Base-by-base conservation (phyloP, 1,140 invertebrate genomes). In the Mylabris phalerata region DNA sequence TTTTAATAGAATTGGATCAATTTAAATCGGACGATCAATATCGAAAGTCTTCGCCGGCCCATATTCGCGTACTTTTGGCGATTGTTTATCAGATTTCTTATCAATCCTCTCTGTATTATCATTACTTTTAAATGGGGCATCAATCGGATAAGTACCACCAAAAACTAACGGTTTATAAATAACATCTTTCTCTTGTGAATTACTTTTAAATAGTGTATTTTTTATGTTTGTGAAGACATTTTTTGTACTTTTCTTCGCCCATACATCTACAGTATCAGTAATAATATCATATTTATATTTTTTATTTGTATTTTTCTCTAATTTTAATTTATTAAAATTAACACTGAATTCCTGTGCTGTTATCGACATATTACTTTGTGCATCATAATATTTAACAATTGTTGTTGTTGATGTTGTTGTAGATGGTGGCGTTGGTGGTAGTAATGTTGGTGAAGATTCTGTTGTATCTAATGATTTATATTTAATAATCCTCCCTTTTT, bases 61-160 rank as follows among this genome's bases (percentile, higher is more conserved):
- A 60, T 76, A 72, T 45, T 77, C 69, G 59, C 73, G 67, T 50
- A 76, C 69, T 47, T 67, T 67, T 38, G 63, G 55, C 43, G 51
- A 46, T 40, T 55, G 51, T 10, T 46, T 56, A 42, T 55, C 50
- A 19, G 61, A 58, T 42, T 58, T 54, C 11, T 40, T 58, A 3
- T 55, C 48, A 45, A 44, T 44, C n/a, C 27, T 55, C 3, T 64
- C 55, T 11, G 43, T 39, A 10, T 41, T n/a, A n/a, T 9, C 6
- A 27, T 43, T 43, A 11, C 3, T 9, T 25, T 73, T 26, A 72
- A 78, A 43, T 3, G 87, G 87, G 62, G 79, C 76, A 69, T 90
- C 88, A 46, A 91, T 90, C 2, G 87, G 87, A 77, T 82, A 92
- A 4, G 89, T 92, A 38, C 89, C 88, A 50, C 88, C 87, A 69